A percentile compares a stretch with the other conserved stretches of the same genome.
phyloP scores from a whole-genome alignment of 2,888 invertebrate species.

The Leptothorax acervorum region DNA sequence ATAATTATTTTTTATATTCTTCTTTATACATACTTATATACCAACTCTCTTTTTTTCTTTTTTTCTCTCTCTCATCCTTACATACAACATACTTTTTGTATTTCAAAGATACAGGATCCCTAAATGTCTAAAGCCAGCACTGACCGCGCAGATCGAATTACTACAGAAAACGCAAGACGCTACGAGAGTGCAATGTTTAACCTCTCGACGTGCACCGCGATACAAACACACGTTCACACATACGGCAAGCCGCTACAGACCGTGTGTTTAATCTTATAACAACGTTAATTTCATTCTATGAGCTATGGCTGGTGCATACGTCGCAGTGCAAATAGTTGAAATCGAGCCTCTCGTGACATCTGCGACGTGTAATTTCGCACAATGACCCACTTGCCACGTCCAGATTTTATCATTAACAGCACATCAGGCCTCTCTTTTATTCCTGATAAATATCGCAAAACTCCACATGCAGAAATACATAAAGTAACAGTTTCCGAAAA shows the following conservation, averaged over 20 bases:
- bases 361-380: conserved; percentile 44
- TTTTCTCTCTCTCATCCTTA: background rate
- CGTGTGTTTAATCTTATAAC: conserved; percentile 51
- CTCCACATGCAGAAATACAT: background rate
- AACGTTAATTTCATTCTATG: conserved; percentile 48
- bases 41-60: background rate
- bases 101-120: background rate
- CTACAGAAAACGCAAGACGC: conserved; percentile 42
- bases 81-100: background rate
- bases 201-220: background rate
- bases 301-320: conserved; percentile 29
- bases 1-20: too few species aligned
- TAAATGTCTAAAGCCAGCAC: background rate
- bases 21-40: background rate
- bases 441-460: background rate
- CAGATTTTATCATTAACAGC: conserved; percentile 44
- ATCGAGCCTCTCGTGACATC: conserved; percentile 55
- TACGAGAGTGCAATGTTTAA: background rate
- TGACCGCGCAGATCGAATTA: conserved; percentile 7
- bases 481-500: background rate
- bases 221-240: background rate
- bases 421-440: conserved; percentile 26
- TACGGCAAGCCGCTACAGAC: background rate
- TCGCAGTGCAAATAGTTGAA: conserved; percentile 46
- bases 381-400: conserved; percentile 35